Conservation (phyloP, 2,113 vertebrate genomes). For the Micronycteris hirsuta region DNA sequence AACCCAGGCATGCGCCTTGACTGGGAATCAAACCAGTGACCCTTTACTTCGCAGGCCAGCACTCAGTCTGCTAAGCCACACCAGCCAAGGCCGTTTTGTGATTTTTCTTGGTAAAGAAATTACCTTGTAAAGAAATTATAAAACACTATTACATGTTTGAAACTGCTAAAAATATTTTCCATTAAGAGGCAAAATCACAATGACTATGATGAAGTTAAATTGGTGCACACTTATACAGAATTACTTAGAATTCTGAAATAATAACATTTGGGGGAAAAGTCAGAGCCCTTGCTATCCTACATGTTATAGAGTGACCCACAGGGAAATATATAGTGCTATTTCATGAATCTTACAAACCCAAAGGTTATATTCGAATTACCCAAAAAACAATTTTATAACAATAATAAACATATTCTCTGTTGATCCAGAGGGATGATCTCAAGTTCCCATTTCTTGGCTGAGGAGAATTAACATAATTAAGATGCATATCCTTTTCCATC, state of each 20-base stretch:
- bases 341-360: constrained; percentile 51
- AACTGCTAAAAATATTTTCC: neutral
- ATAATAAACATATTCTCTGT: constrained; percentile 58
- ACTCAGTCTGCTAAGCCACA: too few relatives aligned
- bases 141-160: neutral
- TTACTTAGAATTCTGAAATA: constrained; percentile 35
- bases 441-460: constrained; percentile 58
- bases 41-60: too few relatives aligned
- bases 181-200: neutral
- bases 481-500: constrained; percentile 53
- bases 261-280: neutral
- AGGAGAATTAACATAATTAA: constrained; percentile 68
- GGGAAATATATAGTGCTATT: constrained; percentile 37
- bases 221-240: neutral
- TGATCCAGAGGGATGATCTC: constrained; percentile 61
- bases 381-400: constrained; percentile 53
- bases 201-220: constrained; percentile 18
- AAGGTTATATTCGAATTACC: constrained; percentile 53
- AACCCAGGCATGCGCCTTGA: too few relatives aligned
- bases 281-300: constrained; percentile 13
- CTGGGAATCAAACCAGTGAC: too few relatives aligned
- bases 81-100: too few relatives aligned
- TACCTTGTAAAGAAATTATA: neutral
- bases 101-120: neutral
- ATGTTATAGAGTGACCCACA: neutral